phyloP scores from a whole-genome alignment of 2,888 invertebrate species.

The Poecilobothrus nobilitatus region DNA sequence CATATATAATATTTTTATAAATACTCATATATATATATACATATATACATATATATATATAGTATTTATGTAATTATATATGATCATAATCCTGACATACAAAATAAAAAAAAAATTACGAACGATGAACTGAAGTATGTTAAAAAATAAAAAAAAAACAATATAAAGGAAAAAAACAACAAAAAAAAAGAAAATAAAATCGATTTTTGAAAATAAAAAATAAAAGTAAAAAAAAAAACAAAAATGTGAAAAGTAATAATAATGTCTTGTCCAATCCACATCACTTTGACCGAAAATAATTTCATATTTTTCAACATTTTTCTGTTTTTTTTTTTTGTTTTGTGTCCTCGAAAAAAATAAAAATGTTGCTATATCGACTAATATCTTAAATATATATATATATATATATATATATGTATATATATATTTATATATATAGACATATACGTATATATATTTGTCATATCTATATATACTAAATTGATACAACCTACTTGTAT shows the following conservation, averaged over 20 bases:
- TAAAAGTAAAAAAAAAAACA: too few relatives aligned
- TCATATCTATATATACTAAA: background rate
- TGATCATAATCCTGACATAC: background rate
- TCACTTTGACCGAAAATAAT: constrained; percentile 6
- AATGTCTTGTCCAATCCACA: constrained; percentile 1
- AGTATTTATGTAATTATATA: background rate
- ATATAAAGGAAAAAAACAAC: too few relatives aligned
- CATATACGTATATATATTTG: background rate
- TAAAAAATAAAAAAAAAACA: background rate
- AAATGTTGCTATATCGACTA: background rate
- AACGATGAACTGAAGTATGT: background rate
- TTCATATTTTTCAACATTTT: background rate
- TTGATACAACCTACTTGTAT: too few relatives aligned
- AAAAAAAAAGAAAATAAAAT: background rate
- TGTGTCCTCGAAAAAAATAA: background rate
- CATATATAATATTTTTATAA: too few relatives aligned
- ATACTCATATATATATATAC: too few relatives aligned
- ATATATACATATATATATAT: too few relatives aligned
- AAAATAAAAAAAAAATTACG: background rate
- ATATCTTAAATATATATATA: background rate
- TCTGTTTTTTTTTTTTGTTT: background rate
- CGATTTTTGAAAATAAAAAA: background rate
- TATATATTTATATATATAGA: background rate
- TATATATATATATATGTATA: background rate
- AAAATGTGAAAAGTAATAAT: background rate